A percentile compares a stretch with the other conserved stretches of the same genome.
phyloP scores from a whole-genome alignment of 2,797 vertebrate species.

The Chloroceryle inda region DNA sequence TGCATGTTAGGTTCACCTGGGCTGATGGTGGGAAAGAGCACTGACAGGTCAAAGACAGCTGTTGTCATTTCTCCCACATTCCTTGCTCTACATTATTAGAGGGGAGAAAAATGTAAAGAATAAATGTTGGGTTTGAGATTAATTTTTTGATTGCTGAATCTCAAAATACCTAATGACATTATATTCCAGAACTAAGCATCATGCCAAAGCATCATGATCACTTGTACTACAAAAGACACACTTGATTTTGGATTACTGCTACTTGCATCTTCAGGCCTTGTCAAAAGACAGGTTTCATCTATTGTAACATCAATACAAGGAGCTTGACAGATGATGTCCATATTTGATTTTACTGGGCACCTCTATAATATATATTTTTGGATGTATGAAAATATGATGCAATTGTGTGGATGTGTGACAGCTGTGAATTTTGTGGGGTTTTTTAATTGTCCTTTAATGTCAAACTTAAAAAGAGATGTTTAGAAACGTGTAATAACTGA shows the following conservation, averaged over 20 bases:
- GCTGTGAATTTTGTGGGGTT: neutral
- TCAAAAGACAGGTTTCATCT: neutral
- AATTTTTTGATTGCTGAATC: neutral
- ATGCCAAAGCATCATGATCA: neutral
- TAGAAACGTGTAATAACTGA: neutral
- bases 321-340: neutral
- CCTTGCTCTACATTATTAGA: neutral
- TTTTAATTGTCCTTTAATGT: neutral
- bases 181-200: neutral
- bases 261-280: neutral
- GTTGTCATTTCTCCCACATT: neutral
- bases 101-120: neutral
- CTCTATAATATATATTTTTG: neutral
- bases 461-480: neutral
- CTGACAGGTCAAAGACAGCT: neutral
- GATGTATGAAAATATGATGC: neutral
- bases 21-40: neutral
- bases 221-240: neutral
- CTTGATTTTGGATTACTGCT: neutral
- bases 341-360: neutral
- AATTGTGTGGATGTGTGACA: neutral
- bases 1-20: neutral
- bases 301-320: neutral
- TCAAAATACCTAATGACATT: neutral
- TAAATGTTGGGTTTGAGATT: neutral